Conservation (phyloP, 2,888 invertebrate genomes). For the Drosophila putrida region DNA sequence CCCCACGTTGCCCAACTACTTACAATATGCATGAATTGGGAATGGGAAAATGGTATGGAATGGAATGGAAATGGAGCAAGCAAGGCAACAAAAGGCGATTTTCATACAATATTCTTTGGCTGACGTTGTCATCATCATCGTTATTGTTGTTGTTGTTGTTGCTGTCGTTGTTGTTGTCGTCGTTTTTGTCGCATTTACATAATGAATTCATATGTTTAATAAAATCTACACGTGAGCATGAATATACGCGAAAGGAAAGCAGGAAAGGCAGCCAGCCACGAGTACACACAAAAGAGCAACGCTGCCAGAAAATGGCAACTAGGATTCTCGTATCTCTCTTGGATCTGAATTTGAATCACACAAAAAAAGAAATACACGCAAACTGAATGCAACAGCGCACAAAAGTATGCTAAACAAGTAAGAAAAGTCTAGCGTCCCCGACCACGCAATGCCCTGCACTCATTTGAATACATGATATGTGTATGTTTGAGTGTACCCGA, state of each 20-base stretch:
- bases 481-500: too few relatives aligned
- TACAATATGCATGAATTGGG: conserved; percentile 16
- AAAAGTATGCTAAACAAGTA: conserved; percentile 61
- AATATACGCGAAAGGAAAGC: conserved; percentile 31
- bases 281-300: conserved; percentile 47
- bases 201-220: conserved; percentile 83
- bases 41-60: not conserved
- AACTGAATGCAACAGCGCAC: conserved; percentile 40
- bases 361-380: not conserved
- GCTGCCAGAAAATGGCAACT: conserved; percentile 7
- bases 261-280: not conserved
- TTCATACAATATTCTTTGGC: conserved; percentile 66
- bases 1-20: conserved; percentile 64
- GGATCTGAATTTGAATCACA: conserved; percentile 38
- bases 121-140: conserved; percentile 24
- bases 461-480: too few relatives aligned
- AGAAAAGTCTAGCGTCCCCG: too few relatives aligned
- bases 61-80: conserved; percentile 28
- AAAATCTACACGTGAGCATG: conserved; percentile 77
- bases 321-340: conserved; percentile 18
- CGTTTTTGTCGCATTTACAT: conserved; percentile 68
- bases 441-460: too few relatives aligned
- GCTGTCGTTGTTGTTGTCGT: not conserved
- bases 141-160: conserved; percentile 14
- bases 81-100: conserved; percentile 59